phyloP scores from a whole-genome alignment of 2,888 invertebrate species.

The Drosophila basisetae region DNA sequence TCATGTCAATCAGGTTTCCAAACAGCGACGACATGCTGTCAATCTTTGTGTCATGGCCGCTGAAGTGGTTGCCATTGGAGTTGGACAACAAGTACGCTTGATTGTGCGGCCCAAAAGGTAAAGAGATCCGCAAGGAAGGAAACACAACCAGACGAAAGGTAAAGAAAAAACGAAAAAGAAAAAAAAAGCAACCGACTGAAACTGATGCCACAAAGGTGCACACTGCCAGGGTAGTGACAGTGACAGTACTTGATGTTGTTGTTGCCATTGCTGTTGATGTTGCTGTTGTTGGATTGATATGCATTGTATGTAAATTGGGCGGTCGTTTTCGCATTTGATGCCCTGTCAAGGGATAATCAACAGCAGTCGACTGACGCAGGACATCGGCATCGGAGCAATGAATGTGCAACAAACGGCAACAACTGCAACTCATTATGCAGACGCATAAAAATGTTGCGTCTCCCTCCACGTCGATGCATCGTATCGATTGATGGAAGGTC shows the following conservation, averaged over 20 bases:
- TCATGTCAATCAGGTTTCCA: conserved; percentile 85
- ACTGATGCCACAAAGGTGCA: conserved; percentile 77
- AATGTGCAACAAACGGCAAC: conserved; percentile 24
- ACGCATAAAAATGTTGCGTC: conserved; percentile 70
- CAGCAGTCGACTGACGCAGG: conserved; percentile 50
- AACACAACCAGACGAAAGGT: conserved; percentile 22
- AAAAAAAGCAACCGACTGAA: conserved; percentile 27
- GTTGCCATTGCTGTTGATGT: conserved; percentile 48
- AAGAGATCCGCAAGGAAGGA: conserved; percentile 39
- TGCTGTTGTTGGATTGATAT: conserved; percentile 77
- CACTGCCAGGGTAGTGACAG: conserved; percentile 61
- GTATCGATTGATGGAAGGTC: conserved; percentile 50
- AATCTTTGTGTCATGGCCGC: conserved; percentile 84
- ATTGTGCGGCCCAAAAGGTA: conserved; percentile 64
- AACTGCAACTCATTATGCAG: conserved; percentile 80
- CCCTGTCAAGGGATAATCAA: conserved; percentile 82
- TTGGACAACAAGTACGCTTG: conserved; percentile 71
- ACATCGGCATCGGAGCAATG: conserved; percentile 34
- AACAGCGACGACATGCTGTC: conserved; percentile 84
- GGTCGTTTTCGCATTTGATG: conserved; percentile 82
- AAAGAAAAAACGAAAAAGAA: conserved; percentile 19
- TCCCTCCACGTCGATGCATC: conserved; percentile 21
- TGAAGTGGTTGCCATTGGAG: conserved; percentile 51
- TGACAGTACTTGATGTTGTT: conserved; percentile 66
- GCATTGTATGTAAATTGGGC: conserved; percentile 85